These are phyloP conservation scores for Morone chrysops DNA, from an alignment of 2,113 vertebrate genomes.

Conservation along the genomic window DNA sequence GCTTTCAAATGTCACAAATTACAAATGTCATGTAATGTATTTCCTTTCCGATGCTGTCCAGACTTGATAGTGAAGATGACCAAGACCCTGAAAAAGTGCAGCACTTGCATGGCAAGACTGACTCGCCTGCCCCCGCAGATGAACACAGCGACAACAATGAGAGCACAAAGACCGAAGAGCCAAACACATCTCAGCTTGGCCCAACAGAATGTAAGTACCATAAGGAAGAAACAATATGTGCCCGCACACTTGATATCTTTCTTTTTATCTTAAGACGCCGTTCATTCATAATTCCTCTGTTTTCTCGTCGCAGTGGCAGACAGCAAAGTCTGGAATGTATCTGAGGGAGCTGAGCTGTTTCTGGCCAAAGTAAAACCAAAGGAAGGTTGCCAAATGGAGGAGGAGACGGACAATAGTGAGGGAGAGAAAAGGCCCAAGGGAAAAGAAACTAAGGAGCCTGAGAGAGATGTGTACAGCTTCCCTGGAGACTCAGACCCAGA, in stretches of 20 bases:
- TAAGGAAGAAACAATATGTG: slow-evolving; percentile 30
- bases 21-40: background rate
- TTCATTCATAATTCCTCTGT: slow-evolving; percentile 41
- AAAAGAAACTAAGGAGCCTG: slow-evolving; percentile 60
- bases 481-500: slow-evolving; percentile 85
- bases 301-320: slow-evolving; percentile 72
- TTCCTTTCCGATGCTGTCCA: slow-evolving; percentile 40
- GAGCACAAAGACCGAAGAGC: slow-evolving; percentile 71
- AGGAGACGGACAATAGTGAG: slow-evolving; percentile 39
- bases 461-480: slow-evolving; percentile 84
- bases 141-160: slow-evolving; percentile 34
- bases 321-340: slow-evolving; percentile 65
- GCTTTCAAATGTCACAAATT: background rate
- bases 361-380: slow-evolving; percentile 79
- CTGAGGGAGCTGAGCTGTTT: slow-evolving; percentile 67
- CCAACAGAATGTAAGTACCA: slow-evolving; percentile 70
- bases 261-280: slow-evolving; percentile 14
- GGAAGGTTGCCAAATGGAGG: slow-evolving; percentile 71
- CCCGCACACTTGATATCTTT: slow-evolving; percentile 13
- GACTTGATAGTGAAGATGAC: slow-evolving; percentile 72
- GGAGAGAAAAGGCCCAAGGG: slow-evolving; percentile 54
- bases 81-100: slow-evolving; percentile 67
- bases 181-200: slow-evolving; percentile 66
- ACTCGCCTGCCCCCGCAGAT: slow-evolving; percentile 43
- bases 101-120: slow-evolving; percentile 54